phyloP scores from a whole-genome alignment of 2,797 vertebrate genomes.

The Poeciliopsis paucimaculata region DNA sequence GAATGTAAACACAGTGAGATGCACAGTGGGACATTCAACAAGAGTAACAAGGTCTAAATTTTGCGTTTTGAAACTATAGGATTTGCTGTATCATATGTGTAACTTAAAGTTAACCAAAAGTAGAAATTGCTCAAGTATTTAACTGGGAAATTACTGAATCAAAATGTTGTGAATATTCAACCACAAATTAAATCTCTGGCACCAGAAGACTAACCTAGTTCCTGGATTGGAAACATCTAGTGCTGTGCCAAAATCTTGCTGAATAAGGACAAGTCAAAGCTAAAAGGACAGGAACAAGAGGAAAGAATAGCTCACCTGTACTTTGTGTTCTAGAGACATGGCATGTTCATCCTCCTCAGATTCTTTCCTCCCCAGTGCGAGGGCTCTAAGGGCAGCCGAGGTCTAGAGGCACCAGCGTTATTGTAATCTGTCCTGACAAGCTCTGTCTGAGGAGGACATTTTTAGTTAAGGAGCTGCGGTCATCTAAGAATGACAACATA shows the following conservation, averaged over 20 bases:
- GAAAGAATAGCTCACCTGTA: conserved; percentile 28
- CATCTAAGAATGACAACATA: conserved; percentile 21
- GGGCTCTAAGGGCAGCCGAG: conserved; percentile 30
- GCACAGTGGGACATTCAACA: not conserved
- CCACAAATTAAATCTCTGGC: not conserved
- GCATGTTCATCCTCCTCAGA: conserved; percentile 36
- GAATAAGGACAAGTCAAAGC: not conserved
- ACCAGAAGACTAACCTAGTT: not conserved
- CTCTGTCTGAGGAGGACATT: conserved; percentile 36
- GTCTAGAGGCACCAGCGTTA: conserved; percentile 35
- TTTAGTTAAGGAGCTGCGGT: conserved; percentile 36
- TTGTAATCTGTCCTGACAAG: conserved; percentile 58
- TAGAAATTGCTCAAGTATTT: not conserved
- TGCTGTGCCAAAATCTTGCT: not conserved
- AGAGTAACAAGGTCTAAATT: not conserved
- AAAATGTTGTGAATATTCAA: not conserved
- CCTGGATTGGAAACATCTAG: not conserved
- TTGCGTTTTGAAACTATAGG: not conserved
- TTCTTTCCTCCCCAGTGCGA: conserved; percentile 32
- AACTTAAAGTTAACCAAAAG: not conserved
- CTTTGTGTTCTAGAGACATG: conserved; percentile 10
- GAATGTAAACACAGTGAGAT: not conserved
- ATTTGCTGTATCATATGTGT: not conserved
- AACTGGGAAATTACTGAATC: not conserved
- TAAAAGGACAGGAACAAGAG: not conserved